Evolutionary conservation across 2,113 vertebrate species (phyloP).

Genomic region (Ondatra zibethicus): DNA sequence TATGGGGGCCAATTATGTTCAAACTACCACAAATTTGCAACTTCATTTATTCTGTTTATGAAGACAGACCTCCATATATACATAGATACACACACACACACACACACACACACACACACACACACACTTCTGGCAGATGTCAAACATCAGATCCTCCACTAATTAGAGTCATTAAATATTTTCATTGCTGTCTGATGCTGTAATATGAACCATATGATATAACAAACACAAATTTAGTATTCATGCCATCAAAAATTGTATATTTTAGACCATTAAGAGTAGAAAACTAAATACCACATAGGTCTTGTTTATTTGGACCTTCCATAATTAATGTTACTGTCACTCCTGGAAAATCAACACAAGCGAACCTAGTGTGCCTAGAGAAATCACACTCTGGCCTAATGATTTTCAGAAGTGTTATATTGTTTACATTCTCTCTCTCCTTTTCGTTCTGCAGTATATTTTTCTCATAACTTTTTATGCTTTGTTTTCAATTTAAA

Average conservation of each 20-base stretch:
- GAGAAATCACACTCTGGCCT: not conserved
- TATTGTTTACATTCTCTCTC: not conserved
- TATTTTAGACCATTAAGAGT: not conserved
- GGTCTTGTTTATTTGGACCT: not conserved
- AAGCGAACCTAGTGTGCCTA: accelerated
- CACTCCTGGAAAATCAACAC: not conserved
- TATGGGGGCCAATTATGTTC: not conserved
- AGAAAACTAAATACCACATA: not conserved
- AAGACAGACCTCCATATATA: not conserved
- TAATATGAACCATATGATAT: not conserved
- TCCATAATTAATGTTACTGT: not conserved
- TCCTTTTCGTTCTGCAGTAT: not conserved
- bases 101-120: no score
- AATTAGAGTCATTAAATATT: constrained; percentile 8
- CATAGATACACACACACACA: no score
- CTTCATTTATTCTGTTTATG: not conserved
- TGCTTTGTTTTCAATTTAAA: not conserved
- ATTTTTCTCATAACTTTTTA: not conserved
- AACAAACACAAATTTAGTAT: not conserved
- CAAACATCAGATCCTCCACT: not conserved
- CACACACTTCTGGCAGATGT: not conserved
- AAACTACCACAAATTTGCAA: not conserved
- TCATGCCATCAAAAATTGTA: not conserved
- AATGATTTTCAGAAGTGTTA: not conserved
- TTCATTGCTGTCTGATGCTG: constrained; percentile 49